phyloP scores from a whole-genome alignment of 1,140 invertebrate genomes.

The Anadara kagoshimensis region DNA sequence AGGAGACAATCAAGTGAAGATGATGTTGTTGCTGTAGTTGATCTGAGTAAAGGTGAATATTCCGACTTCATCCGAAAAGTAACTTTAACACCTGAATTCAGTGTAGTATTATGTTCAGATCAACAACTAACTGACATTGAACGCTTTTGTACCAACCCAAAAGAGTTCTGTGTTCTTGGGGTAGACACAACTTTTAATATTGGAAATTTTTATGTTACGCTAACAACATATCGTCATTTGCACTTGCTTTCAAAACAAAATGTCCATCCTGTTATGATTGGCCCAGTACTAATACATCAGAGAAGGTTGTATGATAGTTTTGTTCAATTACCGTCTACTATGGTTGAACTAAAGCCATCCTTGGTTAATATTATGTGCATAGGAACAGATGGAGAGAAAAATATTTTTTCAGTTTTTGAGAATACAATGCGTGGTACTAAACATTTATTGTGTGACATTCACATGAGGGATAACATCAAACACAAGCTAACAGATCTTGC shows the following conservation, averaged over 20 bases:
- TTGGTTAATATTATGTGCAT: constrained; percentile 7
- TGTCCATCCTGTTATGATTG: constrained; percentile 3
- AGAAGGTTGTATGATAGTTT: background rate
- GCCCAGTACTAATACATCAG: background rate
- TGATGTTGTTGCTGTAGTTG: background rate
- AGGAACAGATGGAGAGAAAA: constrained; percentile 23
- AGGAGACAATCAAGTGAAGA: background rate
- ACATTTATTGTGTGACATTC: constrained; percentile 27
- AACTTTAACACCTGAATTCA: constrained; percentile 14
- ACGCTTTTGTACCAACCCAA: constrained; percentile 14
- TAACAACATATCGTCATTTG: constrained; percentile 1
- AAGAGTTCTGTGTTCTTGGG: constrained; percentile 12
- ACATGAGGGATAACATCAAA: constrained; percentile 29
- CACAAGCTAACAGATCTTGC: constrained; percentile 14
- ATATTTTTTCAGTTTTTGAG: constrained; percentile 20
- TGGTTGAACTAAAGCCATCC: constrained; percentile 2
- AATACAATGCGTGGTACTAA: background rate
- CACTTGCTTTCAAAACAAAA: background rate
- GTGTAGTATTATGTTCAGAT: constrained; percentile 3
- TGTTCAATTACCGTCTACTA: constrained; percentile 6
- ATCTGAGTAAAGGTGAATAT: background rate
- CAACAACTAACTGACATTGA: constrained; percentile 18
- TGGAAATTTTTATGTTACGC: constrained; percentile 3
- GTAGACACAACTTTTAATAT: constrained; percentile 29
- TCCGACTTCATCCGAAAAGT: constrained; percentile 1